phyloP scores from a whole-genome alignment of 2,888 invertebrate genomes.

The Lasioglossum morio region DNA sequence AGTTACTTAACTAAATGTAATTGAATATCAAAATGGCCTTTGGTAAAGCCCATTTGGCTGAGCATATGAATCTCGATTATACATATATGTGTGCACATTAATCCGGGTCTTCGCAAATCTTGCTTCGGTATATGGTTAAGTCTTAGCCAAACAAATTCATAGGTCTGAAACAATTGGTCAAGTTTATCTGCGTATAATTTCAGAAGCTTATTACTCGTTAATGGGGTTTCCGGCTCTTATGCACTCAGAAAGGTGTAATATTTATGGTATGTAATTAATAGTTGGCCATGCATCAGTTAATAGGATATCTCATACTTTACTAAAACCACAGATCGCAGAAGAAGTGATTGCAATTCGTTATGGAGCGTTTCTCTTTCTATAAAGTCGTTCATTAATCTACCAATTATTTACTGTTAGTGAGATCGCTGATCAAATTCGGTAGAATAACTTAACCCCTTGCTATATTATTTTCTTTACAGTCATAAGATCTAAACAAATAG shows the following conservation, averaged over 20 bases:
- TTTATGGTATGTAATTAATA: conserved; percentile 14
- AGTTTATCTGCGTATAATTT: conserved; percentile 25
- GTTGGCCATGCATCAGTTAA: too few species aligned
- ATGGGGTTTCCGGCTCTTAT: not conserved
- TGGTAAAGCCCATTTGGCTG: conserved; percentile 5
- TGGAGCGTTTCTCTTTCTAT: too few species aligned
- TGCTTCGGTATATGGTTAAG: not conserved
- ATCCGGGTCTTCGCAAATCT: conserved; percentile 22
- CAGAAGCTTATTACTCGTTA: conserved; percentile 27
- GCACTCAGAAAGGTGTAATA: conserved; percentile 28
- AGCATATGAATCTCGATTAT: not conserved
- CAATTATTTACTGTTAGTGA: too few species aligned
- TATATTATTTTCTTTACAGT: too few species aligned
- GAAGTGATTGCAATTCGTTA: too few species aligned
- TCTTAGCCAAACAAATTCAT: conserved; percentile 14
- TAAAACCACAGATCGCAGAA: too few species aligned
- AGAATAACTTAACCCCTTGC: too few species aligned
- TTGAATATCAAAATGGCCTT: conserved; percentile 27
- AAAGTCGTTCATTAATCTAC: too few species aligned
- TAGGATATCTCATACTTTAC: too few species aligned
- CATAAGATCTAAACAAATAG: too few species aligned
- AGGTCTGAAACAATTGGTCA: conserved; percentile 19
- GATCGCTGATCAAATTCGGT: too few species aligned
- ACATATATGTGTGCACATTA: not conserved
- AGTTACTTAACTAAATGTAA: conserved; percentile 4